Evolutionary conservation across 2,797 vertebrate genomes (phyloP).

Genomic region (Lacerta agilis): DNA sequence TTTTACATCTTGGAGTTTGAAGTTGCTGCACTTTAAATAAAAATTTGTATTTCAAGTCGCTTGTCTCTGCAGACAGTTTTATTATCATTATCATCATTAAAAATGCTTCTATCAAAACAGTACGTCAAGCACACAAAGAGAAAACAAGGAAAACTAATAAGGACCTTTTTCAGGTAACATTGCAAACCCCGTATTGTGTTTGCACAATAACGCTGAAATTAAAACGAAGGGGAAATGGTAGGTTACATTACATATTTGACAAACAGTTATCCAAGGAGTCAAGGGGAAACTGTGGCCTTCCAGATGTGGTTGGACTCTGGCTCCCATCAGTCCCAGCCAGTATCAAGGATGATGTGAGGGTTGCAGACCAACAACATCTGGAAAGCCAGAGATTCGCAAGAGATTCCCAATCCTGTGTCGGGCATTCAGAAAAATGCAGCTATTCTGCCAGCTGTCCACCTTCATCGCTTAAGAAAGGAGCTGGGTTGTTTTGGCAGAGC

Average conservation of each 20-base stretch:
- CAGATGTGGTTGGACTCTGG: too few relatives aligned
- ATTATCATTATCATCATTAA: not conserved
- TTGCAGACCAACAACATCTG: too few relatives aligned
- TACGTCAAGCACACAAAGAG: not conserved
- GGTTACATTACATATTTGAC: not conserved
- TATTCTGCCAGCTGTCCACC: not conserved
- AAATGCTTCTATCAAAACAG: not conserved
- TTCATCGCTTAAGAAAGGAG: too few relatives aligned
- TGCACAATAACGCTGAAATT: constrained; percentile 18
- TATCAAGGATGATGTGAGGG: too few relatives aligned
- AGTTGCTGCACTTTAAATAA: constrained; percentile 17
- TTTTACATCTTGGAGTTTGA: constrained; percentile 11
- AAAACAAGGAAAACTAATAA: not conserved
- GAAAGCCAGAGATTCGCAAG: too few relatives aligned
- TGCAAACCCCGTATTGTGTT: not conserved
- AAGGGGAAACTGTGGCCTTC: not conserved
- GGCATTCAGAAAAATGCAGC: not conserved
- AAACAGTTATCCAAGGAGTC: not conserved
- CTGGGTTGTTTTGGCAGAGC: too few relatives aligned
- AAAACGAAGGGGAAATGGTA: not conserved
- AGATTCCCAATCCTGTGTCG: not conserved
- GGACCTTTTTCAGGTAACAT: not conserved
- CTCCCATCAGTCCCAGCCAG: too few relatives aligned
- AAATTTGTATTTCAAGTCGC: constrained; percentile 30
- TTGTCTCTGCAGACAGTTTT: constrained; percentile 39